A percentile compares a stretch with the other conserved stretches of the same genome.
Conservation (phyloP, 92 coral and sea anemone genomes). For the Metridium senile region DNA sequence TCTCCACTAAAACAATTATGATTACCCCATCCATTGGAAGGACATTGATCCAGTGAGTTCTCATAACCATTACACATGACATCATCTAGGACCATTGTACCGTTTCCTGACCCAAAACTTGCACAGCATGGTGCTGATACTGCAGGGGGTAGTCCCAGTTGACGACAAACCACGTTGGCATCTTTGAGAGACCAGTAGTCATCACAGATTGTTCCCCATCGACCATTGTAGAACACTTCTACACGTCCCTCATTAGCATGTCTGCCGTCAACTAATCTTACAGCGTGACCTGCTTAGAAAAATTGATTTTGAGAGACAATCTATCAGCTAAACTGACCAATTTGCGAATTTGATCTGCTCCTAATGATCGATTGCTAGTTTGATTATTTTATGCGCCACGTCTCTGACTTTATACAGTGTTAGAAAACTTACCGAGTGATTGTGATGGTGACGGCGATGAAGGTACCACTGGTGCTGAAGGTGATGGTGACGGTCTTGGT, state of each 20-base stretch:
- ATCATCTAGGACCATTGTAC: slow-evolving; percentile 1
- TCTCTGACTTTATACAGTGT: neutral
- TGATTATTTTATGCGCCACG: too few species aligned
- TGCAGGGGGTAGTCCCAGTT: slow-evolving; percentile 8
- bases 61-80: slow-evolving; percentile 2
- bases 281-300: neutral
- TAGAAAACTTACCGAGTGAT: neutral
- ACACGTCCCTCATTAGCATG: slow-evolving; percentile 3
- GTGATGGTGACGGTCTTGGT: neutral
- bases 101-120: slow-evolving; percentile 7
- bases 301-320: neutral
- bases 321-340: too few species aligned
- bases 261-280: neutral
- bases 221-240: slow-evolving; percentile 3
- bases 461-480: neutral
- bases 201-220: slow-evolving; percentile 26
- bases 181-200: slow-evolving; percentile 5
- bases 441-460: neutral
- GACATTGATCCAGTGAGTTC: slow-evolving; percentile 2
- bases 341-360: too few species aligned
- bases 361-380: too few species aligned
- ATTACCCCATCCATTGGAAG: slow-evolving; percentile 5
- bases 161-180: slow-evolving; percentile 23
- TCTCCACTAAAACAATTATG: neutral
- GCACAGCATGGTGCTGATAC: slow-evolving; percentile 14